Evolutionary conservation across 2,113 vertebrate genomes (phyloP), one percentile per base, ranked within the genome.

Genomic region (Catagonus wagneri): DNA sequence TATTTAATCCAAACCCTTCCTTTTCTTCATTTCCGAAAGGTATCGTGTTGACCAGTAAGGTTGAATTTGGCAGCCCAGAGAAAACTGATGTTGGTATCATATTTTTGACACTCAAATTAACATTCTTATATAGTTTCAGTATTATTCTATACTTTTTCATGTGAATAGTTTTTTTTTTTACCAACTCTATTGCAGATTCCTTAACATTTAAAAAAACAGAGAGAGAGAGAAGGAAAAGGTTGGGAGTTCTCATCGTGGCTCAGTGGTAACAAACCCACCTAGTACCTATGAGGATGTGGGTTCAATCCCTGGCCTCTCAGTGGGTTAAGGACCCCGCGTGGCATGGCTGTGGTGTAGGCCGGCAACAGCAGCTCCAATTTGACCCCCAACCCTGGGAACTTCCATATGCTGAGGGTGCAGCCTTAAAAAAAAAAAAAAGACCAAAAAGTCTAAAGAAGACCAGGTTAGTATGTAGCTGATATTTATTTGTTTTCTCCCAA

Each of bases 21-120:
- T 94, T 94, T 39, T 76, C 23, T 92, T n/a, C 34, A 68, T 34
- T 94, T 96, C 80, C n/a, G 56, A 88, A 90, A 89, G 16, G 6
- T 61, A 76, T 56, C 6, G 13, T 23, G 23, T n/a, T 93, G 36
- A 83, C 25, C 68, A 72, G 54, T 60, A 68, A 83, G 36, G 60
- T 68, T 9, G 10, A 78, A 84, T 81, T 95, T 89, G 72, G 32
- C 44, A 75, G 29, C 6, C 29, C 69, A 36, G 90, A 97, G 36
- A 14, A 94, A 97, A 7, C 14, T 87, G 78, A 89, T 54, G 3
- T 94, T 92, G 66, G 36, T 65, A 68, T n/a, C 66, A 17, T 68
- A 65, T 92, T 94, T 93, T 92, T 66, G 96, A 34, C 22, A n/a
- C 27, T 88, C 3, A 61, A 54, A 74, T 50, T 85, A 85, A 74